Base-by-base conservation (phyloP, 1,140 invertebrate genomes). In the Drosophila cardini region DNA sequence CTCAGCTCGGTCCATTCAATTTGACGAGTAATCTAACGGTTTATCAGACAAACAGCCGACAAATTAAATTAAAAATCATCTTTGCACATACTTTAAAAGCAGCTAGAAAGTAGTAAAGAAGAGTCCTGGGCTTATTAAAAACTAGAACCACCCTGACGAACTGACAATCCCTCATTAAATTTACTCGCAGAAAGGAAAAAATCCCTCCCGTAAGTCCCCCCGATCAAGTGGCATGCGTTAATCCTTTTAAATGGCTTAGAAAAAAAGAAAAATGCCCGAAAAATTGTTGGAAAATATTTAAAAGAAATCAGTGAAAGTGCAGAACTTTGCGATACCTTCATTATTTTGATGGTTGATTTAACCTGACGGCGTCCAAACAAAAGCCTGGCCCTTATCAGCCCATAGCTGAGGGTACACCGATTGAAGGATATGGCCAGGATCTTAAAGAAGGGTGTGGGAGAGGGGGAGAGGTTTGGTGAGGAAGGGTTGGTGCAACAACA, bases 271-370 rank as follows among this genome's bases (percentile, higher is more conserved):
- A 86, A 72, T 73, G 13, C 57, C 64, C 63, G 53, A 82, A 76
- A 86, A 87, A 87, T 68, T 76, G 83, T 68, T 72, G 52, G 60
- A 73, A 80, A 87, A 76, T 76, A 82, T 87, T 86, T 73, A 74
- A 83, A 89, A 83, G 85, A 85, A 86, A 89, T 83, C 84, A 57
- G 75, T 73, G 65, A 52, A 46, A 62, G 18, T 32, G 46, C 18
- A 38, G 46, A 46, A 45, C 18, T 42, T 34, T 36, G 61, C 48
- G 38, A 72, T 72, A 79, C 83, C 83, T 80, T 85, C 84, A 87
- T 87, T 87, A 87, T 78, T 77, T 80, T 87, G 85, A 87, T 90
- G 85, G 69, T 75, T 87, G 85, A 90, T 90, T 80, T 83, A 87
- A 87, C 80, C 85, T 87, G 83, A 87, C 72, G 83, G 43, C 63